Conservation (phyloP, 1,140 invertebrate species). For the Bradynema listronoti region DNA sequence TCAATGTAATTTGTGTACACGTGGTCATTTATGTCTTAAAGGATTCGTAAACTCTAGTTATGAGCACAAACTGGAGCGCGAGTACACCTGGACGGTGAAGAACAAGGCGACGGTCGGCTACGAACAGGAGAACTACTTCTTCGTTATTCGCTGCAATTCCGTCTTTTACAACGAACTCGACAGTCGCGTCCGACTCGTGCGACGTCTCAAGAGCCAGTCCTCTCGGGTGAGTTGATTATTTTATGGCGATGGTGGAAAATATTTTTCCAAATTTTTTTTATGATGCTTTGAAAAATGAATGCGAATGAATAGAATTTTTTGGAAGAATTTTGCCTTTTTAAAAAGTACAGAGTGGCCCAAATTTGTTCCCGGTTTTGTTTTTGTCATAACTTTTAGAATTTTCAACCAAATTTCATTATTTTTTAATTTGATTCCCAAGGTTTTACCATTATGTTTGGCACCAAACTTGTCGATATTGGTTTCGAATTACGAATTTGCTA, state of each 20-base stretch:
- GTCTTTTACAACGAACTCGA: constrained; percentile 95
- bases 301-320: constrained; percentile 15
- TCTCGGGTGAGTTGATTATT: background rate
- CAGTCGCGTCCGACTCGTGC: constrained; percentile 64
- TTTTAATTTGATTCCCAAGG: no score
- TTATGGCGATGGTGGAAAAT: constrained; percentile 7
- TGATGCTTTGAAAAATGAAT: constrained; percentile 16
- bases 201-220: constrained; percentile 15
- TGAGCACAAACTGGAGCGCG: constrained; percentile 86
- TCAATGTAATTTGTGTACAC: no score
- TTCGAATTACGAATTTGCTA: no score
- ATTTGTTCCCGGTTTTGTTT: background rate
- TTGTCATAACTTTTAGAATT: background rate
- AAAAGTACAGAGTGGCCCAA: background rate
- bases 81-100: constrained; percentile 95
- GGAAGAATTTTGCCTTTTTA: constrained; percentile 10
- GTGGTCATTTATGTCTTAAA: no score
- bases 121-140: constrained; percentile 89
- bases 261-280: constrained; percentile 17
- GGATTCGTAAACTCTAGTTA: no score
- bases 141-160: constrained; percentile 73
- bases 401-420: no score
- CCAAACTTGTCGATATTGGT: no score
- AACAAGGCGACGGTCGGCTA: constrained; percentile 94
- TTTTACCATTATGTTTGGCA: no score